These are phyloP conservation scores for Echinarachnius parma DNA, from an alignment of 53 echinoderm and acorn worm species.

Conservation along the genomic window DNA sequence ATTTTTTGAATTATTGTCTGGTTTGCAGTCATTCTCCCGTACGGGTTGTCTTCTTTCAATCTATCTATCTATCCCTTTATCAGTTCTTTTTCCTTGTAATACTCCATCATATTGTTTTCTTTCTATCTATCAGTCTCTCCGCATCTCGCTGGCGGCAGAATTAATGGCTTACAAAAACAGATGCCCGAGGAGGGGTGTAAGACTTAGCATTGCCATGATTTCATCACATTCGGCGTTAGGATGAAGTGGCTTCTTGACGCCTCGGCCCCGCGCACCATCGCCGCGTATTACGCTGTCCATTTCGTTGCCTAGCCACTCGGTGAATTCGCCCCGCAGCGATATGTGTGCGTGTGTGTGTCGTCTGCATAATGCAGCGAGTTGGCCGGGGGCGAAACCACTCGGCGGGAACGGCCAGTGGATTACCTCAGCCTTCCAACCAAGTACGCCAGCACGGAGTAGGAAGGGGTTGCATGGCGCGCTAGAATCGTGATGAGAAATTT, in stretches of 20 bases:
- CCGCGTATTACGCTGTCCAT: conserved; percentile 35
- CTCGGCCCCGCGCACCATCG: background rate
- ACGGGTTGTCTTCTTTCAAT: too few species aligned
- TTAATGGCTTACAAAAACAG: conserved; percentile 55
- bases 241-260: conserved; percentile 40
- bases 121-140: background rate
- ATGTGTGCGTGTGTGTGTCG: conserved; percentile 44
- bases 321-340: conserved; percentile 25
- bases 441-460: too few species aligned
- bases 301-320: conserved; percentile 25
- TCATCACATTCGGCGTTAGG: conserved; percentile 43
- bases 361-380: conserved; percentile 40
- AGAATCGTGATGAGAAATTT: too few species aligned
- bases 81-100: too few species aligned
- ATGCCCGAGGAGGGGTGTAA: conserved; percentile 47
- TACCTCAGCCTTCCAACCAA: too few species aligned
- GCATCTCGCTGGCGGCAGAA: conserved; percentile 35
- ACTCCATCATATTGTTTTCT: background rate
- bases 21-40: too few species aligned
- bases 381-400: conserved; percentile 42
- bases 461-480: too few species aligned
- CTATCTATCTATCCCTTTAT: too few species aligned
- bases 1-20: too few species aligned
- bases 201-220: conserved; percentile 46
- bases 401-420: conserved; percentile 13